Evolutionary conservation across 2,888 invertebrate species (phyloP).

Genomic region (Dryocosmus kuriphilus): DNA sequence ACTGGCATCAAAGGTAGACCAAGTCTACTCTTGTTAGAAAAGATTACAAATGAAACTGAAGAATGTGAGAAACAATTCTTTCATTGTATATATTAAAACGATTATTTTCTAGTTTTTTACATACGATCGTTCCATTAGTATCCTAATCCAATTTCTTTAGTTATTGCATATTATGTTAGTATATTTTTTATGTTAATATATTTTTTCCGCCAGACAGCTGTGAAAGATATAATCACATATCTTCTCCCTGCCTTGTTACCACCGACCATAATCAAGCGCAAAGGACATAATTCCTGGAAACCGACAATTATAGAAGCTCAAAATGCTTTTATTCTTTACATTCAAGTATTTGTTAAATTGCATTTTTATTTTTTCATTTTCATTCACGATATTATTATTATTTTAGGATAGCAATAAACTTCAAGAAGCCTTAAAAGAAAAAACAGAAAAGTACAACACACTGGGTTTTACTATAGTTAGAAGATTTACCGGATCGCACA

Average conservation of each 20-base stretch:
- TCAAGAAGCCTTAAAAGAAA: slow-evolving; percentile 16
- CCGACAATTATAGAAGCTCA: slow-evolving; percentile 35
- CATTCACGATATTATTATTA: background rate
- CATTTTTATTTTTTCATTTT: background rate
- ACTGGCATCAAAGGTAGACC: background rate
- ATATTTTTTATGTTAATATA: too few species aligned
- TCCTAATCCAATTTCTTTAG: too few species aligned
- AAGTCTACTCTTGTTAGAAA: background rate
- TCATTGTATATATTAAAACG: too few species aligned
- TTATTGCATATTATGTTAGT: too few species aligned
- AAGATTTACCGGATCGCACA: too few species aligned
- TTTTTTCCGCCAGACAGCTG: background rate
- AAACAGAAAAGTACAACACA: background rate
- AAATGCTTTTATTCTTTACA: slow-evolving; percentile 28
- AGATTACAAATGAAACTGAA: slow-evolving; percentile 25
- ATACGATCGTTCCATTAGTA: too few species aligned
- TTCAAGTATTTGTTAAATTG: slow-evolving; percentile 10
- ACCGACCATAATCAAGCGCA: slow-evolving; percentile 20
- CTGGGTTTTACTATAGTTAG: background rate
- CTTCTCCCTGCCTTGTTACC: slow-evolving; percentile 31
- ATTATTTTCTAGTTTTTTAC: too few species aligned
- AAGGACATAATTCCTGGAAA: slow-evolving; percentile 32
- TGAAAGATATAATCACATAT: slow-evolving; percentile 18
- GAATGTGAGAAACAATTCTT: background rate
- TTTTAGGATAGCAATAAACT: background rate